phyloP scores from a whole-genome alignment of 2,888 invertebrate species.

The Chirona hameri region DNA sequence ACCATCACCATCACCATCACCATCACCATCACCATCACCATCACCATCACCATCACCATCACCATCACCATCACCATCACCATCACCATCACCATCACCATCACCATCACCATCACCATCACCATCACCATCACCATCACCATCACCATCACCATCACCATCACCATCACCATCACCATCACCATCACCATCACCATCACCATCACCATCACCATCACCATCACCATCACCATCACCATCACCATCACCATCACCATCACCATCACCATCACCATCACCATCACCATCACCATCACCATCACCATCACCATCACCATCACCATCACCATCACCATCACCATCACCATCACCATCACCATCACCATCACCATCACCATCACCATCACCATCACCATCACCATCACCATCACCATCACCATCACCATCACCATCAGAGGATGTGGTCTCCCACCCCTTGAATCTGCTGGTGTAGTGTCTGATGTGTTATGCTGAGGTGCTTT shows the following conservation, averaged over 20 bases:
- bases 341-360: neutral
- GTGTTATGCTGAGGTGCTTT: too few relatives aligned
- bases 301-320: neutral
- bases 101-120: neutral
- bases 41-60: neutral
- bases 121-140: neutral
- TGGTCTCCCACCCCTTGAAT: too few relatives aligned
- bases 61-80: neutral
- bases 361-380: neutral
- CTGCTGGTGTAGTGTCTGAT: too few relatives aligned
- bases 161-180: neutral
- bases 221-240: neutral
- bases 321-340: neutral
- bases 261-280: neutral
- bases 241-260: neutral
- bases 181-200: neutral
- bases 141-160: neutral
- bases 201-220: neutral
- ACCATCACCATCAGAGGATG: too few relatives aligned
- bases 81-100: neutral
- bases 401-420: neutral
- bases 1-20: neutral
- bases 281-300: neutral
- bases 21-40: neutral
- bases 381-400: neutral